Conservation (phyloP, 2,888 invertebrate species). For the Tetanocera ferruginea region DNA sequence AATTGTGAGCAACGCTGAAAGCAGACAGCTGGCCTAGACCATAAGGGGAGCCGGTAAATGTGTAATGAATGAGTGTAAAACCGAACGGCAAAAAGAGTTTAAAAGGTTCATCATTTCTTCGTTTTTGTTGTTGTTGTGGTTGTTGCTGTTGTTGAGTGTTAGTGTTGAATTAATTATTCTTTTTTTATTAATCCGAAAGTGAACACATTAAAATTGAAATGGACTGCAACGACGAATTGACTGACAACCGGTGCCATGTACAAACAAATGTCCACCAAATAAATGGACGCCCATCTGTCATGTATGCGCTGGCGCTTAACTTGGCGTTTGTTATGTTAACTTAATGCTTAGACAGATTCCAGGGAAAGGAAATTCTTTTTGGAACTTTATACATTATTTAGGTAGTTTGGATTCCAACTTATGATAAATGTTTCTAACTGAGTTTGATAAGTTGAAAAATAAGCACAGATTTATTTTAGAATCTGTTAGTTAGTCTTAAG, state of each 20-base stretch:
- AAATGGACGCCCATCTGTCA: background rate
- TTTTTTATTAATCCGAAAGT: conserved; percentile 38
- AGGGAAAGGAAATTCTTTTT: too few species aligned
- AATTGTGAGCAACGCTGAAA: conserved; percentile 35
- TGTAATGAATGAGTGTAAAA: conserved; percentile 11
- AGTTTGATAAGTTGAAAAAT: too few species aligned
- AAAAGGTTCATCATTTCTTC: conserved; percentile 37
- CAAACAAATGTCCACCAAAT: background rate
- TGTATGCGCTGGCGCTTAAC: background rate
- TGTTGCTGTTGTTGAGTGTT: conserved; percentile 11
- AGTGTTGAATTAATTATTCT: conserved; percentile 41
- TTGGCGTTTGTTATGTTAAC: background rate
- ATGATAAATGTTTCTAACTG: too few species aligned
- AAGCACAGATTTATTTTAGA: too few species aligned
- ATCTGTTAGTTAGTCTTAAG: too few species aligned
- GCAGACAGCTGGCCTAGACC: conserved; percentile 28
- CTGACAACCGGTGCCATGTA: background rate
- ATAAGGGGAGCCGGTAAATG: background rate
- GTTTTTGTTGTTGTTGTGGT: background rate
- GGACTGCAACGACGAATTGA: conserved; percentile 4
- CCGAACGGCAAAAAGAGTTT: conserved; percentile 8
- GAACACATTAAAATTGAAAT: conserved; percentile 39
- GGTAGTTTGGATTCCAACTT: too few species aligned
- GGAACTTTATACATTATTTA: too few species aligned
- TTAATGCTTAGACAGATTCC: background rate